Evolutionary conservation across 2,797 vertebrate genomes (phyloP).

Genomic region (Thamnophis elegans): DNA sequence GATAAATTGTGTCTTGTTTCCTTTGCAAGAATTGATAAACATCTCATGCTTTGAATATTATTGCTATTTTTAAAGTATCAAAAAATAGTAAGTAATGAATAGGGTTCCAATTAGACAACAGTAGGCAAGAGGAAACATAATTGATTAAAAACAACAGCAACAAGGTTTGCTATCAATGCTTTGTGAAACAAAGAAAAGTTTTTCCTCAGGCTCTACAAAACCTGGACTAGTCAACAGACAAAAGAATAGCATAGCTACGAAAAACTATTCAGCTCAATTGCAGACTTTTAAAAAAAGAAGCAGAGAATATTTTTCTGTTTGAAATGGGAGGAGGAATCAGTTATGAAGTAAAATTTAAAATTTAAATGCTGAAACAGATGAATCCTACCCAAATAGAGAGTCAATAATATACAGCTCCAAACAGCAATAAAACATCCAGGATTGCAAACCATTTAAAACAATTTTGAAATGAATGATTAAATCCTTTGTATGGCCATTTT

Average conservation of each 20-base stretch:
- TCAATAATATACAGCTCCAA: constrained; percentile 25
- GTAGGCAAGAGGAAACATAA: constrained; percentile 69
- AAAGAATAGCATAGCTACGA: constrained; percentile 44
- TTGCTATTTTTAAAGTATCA: constrained; percentile 59
- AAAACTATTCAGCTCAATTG: constrained; percentile 56
- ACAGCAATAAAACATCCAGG: constrained; percentile 37
- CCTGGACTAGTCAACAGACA: constrained; percentile 68
- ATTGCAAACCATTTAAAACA: constrained; percentile 37
- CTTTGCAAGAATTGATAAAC: constrained; percentile 31
- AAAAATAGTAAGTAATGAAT: constrained; percentile 62
- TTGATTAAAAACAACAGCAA: constrained; percentile 60
- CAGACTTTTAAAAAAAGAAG: constrained; percentile 55
- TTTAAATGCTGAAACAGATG: constrained; percentile 38
- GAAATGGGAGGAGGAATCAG: background rate
- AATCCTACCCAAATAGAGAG: constrained; percentile 33
- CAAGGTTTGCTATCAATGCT: constrained; percentile 59
- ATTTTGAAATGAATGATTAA: constrained; percentile 48
- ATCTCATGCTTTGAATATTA: constrained; percentile 38
- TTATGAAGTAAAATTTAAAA: constrained; percentile 5
- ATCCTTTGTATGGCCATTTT: constrained; percentile 39
- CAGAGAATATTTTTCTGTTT: background rate
- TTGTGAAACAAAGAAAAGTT: constrained; percentile 64
- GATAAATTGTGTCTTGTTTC: constrained; percentile 31
- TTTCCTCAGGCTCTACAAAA: constrained; percentile 42
- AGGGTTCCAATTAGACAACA: constrained; percentile 72